Evolutionary conservation across 2,113 vertebrate species (phyloP), one percentile per base, ranked within the genome.

Genomic region (Pygoscelis antarcticus): DNA sequence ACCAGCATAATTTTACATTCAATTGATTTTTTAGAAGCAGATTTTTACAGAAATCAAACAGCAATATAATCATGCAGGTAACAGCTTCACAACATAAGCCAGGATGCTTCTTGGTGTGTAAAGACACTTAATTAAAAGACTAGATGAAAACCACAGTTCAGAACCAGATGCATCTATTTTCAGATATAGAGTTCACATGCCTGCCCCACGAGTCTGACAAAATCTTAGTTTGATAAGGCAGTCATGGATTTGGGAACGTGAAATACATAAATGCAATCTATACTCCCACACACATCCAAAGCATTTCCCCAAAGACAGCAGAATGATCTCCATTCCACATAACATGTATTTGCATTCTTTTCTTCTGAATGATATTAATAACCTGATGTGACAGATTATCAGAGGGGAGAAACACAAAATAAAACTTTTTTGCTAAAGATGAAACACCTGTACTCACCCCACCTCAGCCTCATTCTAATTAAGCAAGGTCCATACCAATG

Each of bases 121-220:
- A 83, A 97, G 84, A 69, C 23, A 52, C 22, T 91, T 65, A 96
- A 91, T 94, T 97, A 94, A 95, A 96, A 93, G 80, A 88, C 13
- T 32, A 88, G 72, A 79, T 81, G n/a, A 77, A 89, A 96, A 80
- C 26, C 27, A 82, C 32, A 36, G 22, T 62, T 96, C 85, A 92
- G 90, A 92, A 80, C 38, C 61, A 54, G 64, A 93, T n/a, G 12
- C 7, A 1, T 77, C 70, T 93, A 25, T 91, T 87, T 96, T 94
- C 91, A 87, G 36, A 90, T 44, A 77, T 2, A n/a, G 60, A 83
- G 58, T 68, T 97, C 89, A 93, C 89, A 69, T 18, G 55, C 29
- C 14, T 70, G 7, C 34, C 76, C 70, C 95, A 60, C 0, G 5
- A 82, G 81, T 36, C 52, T 83, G 78, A 87, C 52, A 69, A 92